A percentile compares a stretch with the other conserved stretches of the same genome.
Evolutionary conservation across 2,888 invertebrate genomes (phyloP).

Genomic region (Acanthopleura granulata): DNA sequence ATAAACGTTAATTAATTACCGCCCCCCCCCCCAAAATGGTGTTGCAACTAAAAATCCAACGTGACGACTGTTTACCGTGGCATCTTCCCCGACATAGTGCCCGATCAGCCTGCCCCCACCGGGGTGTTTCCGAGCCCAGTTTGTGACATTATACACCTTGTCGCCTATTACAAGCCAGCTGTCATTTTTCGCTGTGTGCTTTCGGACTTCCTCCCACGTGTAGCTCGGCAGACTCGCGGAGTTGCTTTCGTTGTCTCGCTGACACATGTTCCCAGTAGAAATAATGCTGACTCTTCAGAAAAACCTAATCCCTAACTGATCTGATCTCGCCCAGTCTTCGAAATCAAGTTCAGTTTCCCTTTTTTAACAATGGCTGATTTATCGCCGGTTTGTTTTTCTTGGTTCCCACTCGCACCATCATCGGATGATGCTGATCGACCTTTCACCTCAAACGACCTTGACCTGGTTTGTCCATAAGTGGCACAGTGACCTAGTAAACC

Average conservation of each 20-base stretch:
- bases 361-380: too few relatives aligned
- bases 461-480: neutral
- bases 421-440: neutral
- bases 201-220: neutral
- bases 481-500: neutral
- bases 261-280: too few relatives aligned
- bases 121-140: conserved; percentile 46
- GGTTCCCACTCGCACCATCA: neutral
- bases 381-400: too few relatives aligned
- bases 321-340: too few relatives aligned
- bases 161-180: conserved; percentile 53
- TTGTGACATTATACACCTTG: conserved; percentile 48
- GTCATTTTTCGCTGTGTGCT: neutral
- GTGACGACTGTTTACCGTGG: conserved; percentile 36
- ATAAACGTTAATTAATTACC: too few relatives aligned
- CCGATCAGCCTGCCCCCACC: conserved; percentile 46
- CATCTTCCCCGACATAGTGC: conserved; percentile 58
- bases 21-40: too few relatives aligned
- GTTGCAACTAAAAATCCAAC: too few relatives aligned
- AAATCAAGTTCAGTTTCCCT: too few relatives aligned
- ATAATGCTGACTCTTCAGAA: too few relatives aligned
- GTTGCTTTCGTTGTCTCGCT: too few relatives aligned
- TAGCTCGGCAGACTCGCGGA: neutral
- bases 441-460: neutral
- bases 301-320: too few relatives aligned